A percentile compares a stretch with the other conserved stretches of the same genome.
Conservation (phyloP, 2,113 vertebrate species). For the Elanus axillaris region DNA sequence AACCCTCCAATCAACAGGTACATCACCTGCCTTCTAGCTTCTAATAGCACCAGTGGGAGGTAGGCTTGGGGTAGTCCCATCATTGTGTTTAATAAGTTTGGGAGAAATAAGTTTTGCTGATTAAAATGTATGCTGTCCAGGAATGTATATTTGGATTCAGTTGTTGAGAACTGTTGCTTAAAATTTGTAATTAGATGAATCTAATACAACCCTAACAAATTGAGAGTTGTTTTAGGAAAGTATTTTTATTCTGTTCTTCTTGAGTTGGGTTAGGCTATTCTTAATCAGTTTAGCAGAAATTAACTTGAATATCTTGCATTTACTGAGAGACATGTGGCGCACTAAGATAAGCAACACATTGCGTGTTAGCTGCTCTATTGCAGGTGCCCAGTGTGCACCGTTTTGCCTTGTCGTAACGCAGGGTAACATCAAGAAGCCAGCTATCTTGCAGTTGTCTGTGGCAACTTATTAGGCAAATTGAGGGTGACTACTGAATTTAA, state of each 20-base stretch:
- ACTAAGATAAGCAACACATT: neutral
- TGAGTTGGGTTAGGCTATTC: neutral
- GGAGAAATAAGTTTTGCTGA: constrained; percentile 1
- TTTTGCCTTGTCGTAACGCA: neutral
- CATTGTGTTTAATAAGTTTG: neutral
- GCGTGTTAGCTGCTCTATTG: neutral
- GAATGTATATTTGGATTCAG: neutral
- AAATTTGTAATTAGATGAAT: neutral
- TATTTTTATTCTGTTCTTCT: neutral
- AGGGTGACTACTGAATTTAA: neutral
- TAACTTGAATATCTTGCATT: neutral
- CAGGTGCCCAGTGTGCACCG: neutral
- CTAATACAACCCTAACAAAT: neutral
- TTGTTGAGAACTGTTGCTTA: neutral
- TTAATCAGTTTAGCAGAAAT: neutral
- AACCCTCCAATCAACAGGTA: constrained; percentile 59
- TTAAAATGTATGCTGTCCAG: neutral
- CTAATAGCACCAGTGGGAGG: constrained; percentile 43
- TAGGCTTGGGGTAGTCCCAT: constrained; percentile 38
- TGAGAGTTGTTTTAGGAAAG: neutral
- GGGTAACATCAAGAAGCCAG: neutral
- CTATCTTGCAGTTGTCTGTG: neutral
- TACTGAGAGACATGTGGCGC: neutral
- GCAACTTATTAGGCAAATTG: neutral
- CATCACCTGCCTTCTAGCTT: constrained; percentile 54